Evolutionary conservation across 2,113 vertebrate species (phyloP), one percentile per base, ranked within the genome.

Genomic region (Melanotaenia duboulayi): DNA sequence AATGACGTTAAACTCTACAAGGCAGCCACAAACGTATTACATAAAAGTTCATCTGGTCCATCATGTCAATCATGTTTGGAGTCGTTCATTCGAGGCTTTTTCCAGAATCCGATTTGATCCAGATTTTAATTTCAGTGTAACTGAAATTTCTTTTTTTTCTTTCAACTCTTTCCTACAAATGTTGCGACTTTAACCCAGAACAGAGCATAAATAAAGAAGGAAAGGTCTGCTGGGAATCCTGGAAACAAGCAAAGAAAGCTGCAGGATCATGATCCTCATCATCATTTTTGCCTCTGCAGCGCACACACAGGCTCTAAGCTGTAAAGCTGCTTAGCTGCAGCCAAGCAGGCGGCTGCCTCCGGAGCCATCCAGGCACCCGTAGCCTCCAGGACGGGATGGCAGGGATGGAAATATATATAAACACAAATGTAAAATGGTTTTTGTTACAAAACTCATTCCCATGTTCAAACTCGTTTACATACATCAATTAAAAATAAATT

Each of bases 241-340:
- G 42, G 55, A 78, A 74, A 55, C 40, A 11, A 66, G 52, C 24
- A 39, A 49, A 58, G 20, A 32, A 57, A n/a, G 23, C 0, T 2
- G 25, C 14, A 37, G 39, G n/a, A n/a, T n/a, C n/a, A n/a, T n/a
- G 14, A 16, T 37, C 58, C 20, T 25, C 22, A 42, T 42, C 28
- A 67, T 62, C 57, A 11, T 46, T 22, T 20, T 7, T 20, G 5
- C 42, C 8, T 62, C 50, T 44, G n/a, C 59, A 13, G 57, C 23
- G 71, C 72, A 65, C 65, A 67, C 35, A 65, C 7, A 73, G 7
- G 50, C 48, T 76, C 51, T 89, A 83, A 86, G 72, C 87, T 63
- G 44, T 76, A 89, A 89, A 89, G 87, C 89, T 69, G 85, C 87
- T 90, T 89, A 87, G 56, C 63, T 56, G 56, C 69, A 49, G 76